Evolutionary conservation across 2,797 vertebrate genomes (phyloP).

Genomic region (Phaenicophaeus curvirostris): DNA sequence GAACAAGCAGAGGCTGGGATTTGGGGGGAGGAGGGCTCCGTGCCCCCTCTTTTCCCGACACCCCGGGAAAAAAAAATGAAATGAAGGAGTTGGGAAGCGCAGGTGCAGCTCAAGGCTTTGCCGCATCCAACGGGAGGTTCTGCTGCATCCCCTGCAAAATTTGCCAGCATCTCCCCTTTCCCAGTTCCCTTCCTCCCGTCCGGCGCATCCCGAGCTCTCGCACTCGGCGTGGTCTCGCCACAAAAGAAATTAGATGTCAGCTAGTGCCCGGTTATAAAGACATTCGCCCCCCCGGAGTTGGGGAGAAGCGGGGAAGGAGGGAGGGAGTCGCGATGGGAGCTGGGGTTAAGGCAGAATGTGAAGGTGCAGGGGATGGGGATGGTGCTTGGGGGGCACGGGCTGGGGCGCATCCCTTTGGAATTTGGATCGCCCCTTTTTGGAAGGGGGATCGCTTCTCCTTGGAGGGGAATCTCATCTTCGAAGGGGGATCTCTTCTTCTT

Average conservation of each 20-base stretch:
- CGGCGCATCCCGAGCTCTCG: neutral
- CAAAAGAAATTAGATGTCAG: slow-evolving; percentile 19
- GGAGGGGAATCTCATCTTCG: no score
- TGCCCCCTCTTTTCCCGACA: neutral
- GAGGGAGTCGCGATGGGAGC: no score
- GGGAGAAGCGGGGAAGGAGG: neutral
- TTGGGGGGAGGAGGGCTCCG: neutral
- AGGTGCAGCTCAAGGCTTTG: neutral
- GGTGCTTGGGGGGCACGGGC: neutral
- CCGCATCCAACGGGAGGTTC: neutral
- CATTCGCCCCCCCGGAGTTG: slow-evolving; percentile 54
- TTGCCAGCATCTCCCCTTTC: neutral
- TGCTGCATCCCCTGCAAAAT: neutral
- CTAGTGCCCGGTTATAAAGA: slow-evolving; percentile 48
- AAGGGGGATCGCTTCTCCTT: no score
- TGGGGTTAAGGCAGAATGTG: neutral
- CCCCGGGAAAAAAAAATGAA: neutral
- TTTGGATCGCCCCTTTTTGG: no score
- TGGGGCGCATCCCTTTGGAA: no score
- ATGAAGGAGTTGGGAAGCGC: neutral
- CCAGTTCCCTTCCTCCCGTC: neutral
- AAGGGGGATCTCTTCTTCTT: no score
- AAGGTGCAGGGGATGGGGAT: neutral
- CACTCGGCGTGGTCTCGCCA: neutral
- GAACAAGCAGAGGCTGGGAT: neutral